Evolutionary conservation across 1,140 invertebrate genomes (phyloP).

Genomic region (Drosophila hydei): DNA sequence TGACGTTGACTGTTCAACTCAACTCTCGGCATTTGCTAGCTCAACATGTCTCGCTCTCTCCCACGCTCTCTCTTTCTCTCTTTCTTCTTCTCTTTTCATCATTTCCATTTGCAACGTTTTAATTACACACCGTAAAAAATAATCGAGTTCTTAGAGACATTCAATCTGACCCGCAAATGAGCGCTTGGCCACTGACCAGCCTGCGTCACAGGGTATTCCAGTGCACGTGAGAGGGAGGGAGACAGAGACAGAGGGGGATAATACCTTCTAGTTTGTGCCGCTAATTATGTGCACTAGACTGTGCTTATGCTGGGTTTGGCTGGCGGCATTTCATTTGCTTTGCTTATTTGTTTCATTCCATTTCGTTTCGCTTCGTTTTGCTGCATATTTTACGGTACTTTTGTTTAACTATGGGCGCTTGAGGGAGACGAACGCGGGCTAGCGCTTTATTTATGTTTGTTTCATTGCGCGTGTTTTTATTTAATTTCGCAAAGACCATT

Average conservation of each 20-base stretch:
- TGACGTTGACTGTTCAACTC: constrained; percentile 51
- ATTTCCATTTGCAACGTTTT: constrained; percentile 48
- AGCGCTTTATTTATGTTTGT: constrained; percentile 52
- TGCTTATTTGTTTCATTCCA: constrained; percentile 41
- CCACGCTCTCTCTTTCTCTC: background rate
- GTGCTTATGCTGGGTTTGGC: constrained; percentile 39
- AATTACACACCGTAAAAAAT: constrained; percentile 74
- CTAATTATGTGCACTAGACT: constrained; percentile 79
- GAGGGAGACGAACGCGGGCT: background rate
- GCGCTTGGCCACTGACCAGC: constrained; percentile 52
- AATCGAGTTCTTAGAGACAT: constrained; percentile 70
- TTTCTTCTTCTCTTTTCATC: background rate
- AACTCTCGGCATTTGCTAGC: too few relatives aligned
- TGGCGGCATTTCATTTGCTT: constrained; percentile 36
- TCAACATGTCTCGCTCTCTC: background rate
- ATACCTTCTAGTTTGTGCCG: constrained; percentile 27
- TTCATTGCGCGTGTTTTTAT: constrained; percentile 71
- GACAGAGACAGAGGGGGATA: background rate
- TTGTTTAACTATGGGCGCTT: constrained; percentile 12
- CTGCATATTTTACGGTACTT: constrained; percentile 29
- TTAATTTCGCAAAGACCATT: constrained; percentile 67
- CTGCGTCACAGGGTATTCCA: background rate
- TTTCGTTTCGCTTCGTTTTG: constrained; percentile 34
- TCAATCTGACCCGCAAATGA: constrained; percentile 60
- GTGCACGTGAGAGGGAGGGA: too few relatives aligned